Evolutionary conservation across 2,797 vertebrate species (phyloP).

Genomic region (Etheostoma perlongum): DNA sequence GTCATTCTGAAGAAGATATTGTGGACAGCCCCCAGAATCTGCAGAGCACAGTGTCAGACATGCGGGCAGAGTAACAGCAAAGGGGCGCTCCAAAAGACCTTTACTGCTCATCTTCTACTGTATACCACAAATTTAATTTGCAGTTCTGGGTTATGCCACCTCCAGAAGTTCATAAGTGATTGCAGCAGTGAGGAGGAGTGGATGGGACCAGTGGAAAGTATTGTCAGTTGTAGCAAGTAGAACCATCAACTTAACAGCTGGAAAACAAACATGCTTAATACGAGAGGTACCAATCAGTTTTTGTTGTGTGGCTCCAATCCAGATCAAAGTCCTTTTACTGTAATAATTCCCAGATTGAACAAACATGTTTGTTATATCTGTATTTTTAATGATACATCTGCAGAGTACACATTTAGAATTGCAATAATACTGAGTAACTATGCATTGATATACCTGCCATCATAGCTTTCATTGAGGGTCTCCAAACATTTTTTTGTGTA

Average conservation of each 20-base stretch:
- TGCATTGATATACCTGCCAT: not conserved
- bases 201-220: slow-evolving; percentile 1
- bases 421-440: not conserved
- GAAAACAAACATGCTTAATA: slow-evolving; percentile 1
- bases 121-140: slow-evolving; percentile 37
- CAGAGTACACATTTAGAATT: not conserved
- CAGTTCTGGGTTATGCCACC: slow-evolving; percentile 37
- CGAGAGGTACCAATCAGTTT: not conserved
- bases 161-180: slow-evolving; percentile 28
- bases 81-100: slow-evolving; percentile 24
- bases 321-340: not conserved
- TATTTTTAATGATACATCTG: not conserved
- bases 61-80: slow-evolving; percentile 34
- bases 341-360: not conserved
- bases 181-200: slow-evolving; percentile 14
- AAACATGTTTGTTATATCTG: not conserved
- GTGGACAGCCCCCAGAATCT: slow-evolving; percentile 15
- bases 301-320: too few species aligned
- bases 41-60: slow-evolving; percentile 23
- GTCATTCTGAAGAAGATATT: slow-evolving; percentile 13
- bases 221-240: slow-evolving; percentile 11
- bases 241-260: not conserved
- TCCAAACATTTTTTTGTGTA: slow-evolving; percentile 9
- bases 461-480: not conserved
- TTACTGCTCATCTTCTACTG: slow-evolving; percentile 41